Conservation (phyloP, 2,888 invertebrate genomes). For the Camponotus fellah region DNA sequence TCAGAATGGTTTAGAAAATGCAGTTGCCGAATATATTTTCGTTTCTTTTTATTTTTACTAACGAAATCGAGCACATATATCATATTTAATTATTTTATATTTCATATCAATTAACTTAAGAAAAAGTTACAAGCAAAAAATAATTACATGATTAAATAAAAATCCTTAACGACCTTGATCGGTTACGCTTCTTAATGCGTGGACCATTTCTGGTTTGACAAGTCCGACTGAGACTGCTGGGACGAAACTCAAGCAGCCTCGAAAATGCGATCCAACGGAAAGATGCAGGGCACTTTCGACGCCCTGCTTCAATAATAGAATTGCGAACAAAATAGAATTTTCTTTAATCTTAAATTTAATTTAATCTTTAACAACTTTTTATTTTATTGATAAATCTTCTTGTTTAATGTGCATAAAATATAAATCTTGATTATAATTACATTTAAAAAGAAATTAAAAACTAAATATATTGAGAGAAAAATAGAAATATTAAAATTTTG, state of each 20-base stretch:
- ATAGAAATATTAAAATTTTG: background rate
- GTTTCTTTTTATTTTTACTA: slow-evolving; percentile 48
- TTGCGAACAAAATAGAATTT: background rate
- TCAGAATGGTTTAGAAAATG: slow-evolving; percentile 20
- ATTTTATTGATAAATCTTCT: background rate
- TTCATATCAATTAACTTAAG: background rate
- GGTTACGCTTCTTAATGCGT: slow-evolving; percentile 34
- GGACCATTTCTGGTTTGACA: slow-evolving; percentile 53
- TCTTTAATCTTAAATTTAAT: too few relatives aligned
- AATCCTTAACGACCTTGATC: slow-evolving; percentile 38
- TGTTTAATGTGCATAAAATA: background rate
- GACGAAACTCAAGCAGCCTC: slow-evolving; percentile 1
- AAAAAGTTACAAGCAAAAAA: slow-evolving; percentile 29
- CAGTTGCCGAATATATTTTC: slow-evolving; percentile 65
- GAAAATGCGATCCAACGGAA: slow-evolving; percentile 9
- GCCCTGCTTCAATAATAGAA: background rate
- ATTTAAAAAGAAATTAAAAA: background rate
- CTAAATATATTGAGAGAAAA: background rate
- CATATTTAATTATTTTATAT: too few relatives aligned
- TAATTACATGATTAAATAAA: slow-evolving; percentile 42
- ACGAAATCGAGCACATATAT: slow-evolving; percentile 41
- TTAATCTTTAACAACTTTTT: background rate
- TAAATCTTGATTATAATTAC: background rate
- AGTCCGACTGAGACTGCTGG: slow-evolving; percentile 11
- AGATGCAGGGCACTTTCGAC: background rate